phyloP scores from a whole-genome alignment of 2,888 invertebrate species.

The Oscheius sp. region DNA sequence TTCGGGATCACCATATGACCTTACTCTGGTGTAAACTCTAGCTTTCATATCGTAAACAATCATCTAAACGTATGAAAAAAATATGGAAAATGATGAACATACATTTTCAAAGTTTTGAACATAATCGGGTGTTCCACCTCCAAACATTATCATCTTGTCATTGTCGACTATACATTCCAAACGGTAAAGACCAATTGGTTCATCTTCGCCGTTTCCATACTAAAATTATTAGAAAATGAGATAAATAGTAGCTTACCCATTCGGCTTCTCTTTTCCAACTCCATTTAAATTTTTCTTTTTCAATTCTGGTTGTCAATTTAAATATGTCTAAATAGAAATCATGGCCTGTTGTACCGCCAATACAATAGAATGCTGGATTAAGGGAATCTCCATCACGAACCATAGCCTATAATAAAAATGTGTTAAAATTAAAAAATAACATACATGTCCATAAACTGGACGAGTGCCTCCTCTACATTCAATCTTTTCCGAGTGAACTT shows the following conservation, averaged over 20 bases:
- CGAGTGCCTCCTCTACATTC: conserved; percentile 8
- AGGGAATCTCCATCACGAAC: too few relatives aligned
- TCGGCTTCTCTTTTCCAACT: neutral
- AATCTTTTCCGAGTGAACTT: conserved; percentile 22
- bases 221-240: neutral
- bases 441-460: conserved; percentile 45
- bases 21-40: too few relatives aligned
- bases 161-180: conserved; percentile 46
- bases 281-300: neutral
- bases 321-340: conserved; percentile 45
- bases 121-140: conserved; percentile 47
- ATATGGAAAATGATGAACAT: neutral
- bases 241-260: conserved; percentile 13
- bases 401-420: conserved; percentile 35
- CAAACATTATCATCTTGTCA: conserved; percentile 45
- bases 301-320: neutral
- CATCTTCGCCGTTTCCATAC: conserved; percentile 13
- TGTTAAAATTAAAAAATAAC: neutral
- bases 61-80: too few relatives aligned
- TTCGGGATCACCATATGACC: neutral
- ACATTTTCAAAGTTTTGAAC: conserved; percentile 25
- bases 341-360: conserved; percentile 59
- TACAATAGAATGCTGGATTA: conserved; percentile 50
- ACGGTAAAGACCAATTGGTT: conserved; percentile 44
- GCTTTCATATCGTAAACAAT: neutral